These are phyloP conservation scores for Lateolabrax maculatus DNA, from an alignment of 2,797 vertebrate species.

Conservation along the genomic window DNA sequence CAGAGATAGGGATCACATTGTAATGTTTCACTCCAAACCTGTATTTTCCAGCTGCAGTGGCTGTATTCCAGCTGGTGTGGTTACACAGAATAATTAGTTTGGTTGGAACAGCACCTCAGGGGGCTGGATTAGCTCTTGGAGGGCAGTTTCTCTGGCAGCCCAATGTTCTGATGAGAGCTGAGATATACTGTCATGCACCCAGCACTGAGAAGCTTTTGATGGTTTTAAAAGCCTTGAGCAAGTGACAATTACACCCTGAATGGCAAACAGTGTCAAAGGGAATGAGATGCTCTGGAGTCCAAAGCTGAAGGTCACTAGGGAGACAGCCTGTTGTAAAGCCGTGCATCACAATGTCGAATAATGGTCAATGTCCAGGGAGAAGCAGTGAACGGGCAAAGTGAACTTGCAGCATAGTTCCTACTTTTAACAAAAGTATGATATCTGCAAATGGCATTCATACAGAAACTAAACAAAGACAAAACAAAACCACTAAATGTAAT, in stretches of 20 bases:
- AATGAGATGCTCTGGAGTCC: constrained; percentile 66
- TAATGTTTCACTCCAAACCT: constrained; percentile 55
- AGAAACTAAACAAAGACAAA: background rate
- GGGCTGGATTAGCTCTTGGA: constrained; percentile 81
- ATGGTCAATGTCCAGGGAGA: constrained; percentile 32
- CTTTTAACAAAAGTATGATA: constrained; percentile 16
- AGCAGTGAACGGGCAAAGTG: constrained; percentile 8
- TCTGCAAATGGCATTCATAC: background rate
- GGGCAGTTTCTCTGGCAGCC: constrained; percentile 75
- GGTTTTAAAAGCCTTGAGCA: constrained; percentile 80
- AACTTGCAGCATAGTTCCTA: background rate
- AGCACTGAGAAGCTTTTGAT: constrained; percentile 75
- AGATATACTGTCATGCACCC: constrained; percentile 77
- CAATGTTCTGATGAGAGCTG: constrained; percentile 76
- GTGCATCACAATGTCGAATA: constrained; percentile 53
- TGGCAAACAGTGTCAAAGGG: constrained; percentile 79
- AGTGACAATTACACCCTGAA: constrained; percentile 80
- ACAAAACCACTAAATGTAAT: background rate
- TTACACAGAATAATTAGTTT: constrained; percentile 82
- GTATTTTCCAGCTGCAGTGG: constrained; percentile 66
- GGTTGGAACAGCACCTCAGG: constrained; percentile 75
- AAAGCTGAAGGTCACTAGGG: constrained; percentile 70
- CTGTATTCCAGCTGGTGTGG: constrained; percentile 76
- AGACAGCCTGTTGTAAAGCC: constrained; percentile 48
- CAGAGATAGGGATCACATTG: constrained; percentile 56